Percentiles rank a stretch among this genome's conserved stretches.
phyloP scores from a whole-genome alignment of 2,113 vertebrate species.

The Archocentrus centrarchus region DNA sequence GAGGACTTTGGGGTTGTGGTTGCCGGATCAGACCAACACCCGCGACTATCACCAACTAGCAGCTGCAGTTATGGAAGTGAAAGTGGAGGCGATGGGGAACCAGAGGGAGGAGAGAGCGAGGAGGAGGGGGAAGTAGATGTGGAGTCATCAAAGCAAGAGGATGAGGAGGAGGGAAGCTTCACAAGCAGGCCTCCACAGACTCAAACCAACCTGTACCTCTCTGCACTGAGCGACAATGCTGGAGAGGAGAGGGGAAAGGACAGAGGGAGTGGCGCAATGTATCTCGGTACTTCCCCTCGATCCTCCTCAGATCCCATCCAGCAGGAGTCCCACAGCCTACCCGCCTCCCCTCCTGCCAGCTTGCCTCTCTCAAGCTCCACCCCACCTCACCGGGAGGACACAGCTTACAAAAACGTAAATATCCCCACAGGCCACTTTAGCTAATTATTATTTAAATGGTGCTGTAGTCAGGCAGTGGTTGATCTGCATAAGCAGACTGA shows the following conservation, averaged over 20 bases:
- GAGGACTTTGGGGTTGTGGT: conserved; percentile 77
- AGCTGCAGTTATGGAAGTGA: conserved; percentile 93
- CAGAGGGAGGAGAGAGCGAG: conserved; percentile 84
- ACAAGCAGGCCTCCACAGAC: conserved; percentile 59
- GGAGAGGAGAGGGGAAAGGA: conserved; percentile 79
- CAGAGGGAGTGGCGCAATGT: conserved; percentile 64
- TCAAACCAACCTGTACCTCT: conserved; percentile 76
- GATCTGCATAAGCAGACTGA: conserved; percentile 85
- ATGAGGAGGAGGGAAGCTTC: conserved; percentile 81
- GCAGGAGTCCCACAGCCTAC: conserved; percentile 72
- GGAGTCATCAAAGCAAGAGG: conserved; percentile 90
- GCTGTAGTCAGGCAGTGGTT: conserved; percentile 81
- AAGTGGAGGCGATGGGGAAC: conserved; percentile 86
- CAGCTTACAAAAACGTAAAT: conserved; percentile 97
- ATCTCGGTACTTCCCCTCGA: conserved; percentile 73
- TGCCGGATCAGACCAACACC: conserved; percentile 72
- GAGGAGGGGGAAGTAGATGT: conserved; percentile 93
- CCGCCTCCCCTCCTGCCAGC: conserved; percentile 77
- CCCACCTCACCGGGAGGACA: conserved; percentile 87
- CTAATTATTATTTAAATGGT: conserved; percentile 87
- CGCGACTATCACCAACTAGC: conserved; percentile 85
- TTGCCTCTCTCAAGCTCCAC: conserved; percentile 81
- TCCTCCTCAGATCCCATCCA: conserved; percentile 84
- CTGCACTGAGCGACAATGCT: conserved; percentile 78
- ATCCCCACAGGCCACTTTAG: conserved; percentile 81